Base-by-base conservation (phyloP, 2,797 vertebrate species). In the Lepilemur septentrionalis region DNA sequence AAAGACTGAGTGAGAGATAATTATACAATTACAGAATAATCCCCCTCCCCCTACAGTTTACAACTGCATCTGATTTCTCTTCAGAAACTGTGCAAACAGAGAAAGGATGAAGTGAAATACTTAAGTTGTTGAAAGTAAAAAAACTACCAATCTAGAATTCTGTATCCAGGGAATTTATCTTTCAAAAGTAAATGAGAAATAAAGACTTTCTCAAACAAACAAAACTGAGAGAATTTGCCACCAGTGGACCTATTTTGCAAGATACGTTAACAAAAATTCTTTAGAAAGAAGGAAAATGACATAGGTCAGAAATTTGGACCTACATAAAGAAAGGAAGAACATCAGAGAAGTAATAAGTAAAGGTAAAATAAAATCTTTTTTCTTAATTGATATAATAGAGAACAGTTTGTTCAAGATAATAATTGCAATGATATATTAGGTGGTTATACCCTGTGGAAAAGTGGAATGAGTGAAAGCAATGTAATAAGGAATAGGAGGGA, bases 121-220 rank as follows among this genome's bases (percentile, higher is more conserved):
- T 88, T 65, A 84, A 78, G 38, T 73, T 65, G 2, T 48, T 93
- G 32, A 82, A 87, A 92, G 32, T 67, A 43, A 59, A 61, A 81
- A 48, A 65, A 25, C 48, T n/a, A 65, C 12, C 52, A 73, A 92
- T 5, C 13, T 87, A 46, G 23, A 70, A n/a, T 84, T 89, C 46
- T 93, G 25, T 93, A 70, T 88, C 18, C 38, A 82, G 61, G 9
- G 57, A 79, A 83, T 94, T 65, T 93, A n/a, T 91, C 18, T 63
- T 78, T 91, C 38, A 93, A 57, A 95, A 67, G 7, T 86, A 50
- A 72, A 70, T 78, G 23, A 82, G 22, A 75, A 72, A 38, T 92
- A 52, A 35, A 84, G 35, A 43, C 52, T 65, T 95, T 73, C 13
- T 82, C 46, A 82, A 28, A 38, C 55, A 70, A 78, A 88, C 38